Evolutionary conservation across 2,888 invertebrate genomes (phyloP).

Genomic region (Drosophila kambysellisi): DNA sequence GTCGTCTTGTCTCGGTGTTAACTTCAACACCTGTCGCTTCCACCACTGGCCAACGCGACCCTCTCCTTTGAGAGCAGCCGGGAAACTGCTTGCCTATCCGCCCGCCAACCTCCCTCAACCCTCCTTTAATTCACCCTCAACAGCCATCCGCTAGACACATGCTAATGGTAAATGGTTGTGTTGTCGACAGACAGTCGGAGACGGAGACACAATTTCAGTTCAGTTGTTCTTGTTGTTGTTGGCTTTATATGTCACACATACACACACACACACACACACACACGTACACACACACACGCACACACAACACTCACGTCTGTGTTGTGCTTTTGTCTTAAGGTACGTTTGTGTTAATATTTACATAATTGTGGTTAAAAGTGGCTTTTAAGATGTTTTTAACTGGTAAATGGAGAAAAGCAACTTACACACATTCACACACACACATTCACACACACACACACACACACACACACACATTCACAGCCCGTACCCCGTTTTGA

Average conservation of each 20-base stretch:
- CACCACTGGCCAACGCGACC: neutral
- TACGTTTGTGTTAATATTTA: conserved; percentile 77
- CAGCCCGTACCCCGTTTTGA: neutral
- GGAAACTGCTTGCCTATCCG: neutral
- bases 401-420: conserved; percentile 56
- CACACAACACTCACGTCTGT: neutral
- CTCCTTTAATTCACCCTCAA: neutral
- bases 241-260: conserved; percentile 21
- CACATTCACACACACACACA: neutral
- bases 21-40: conserved; percentile 57
- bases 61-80: neutral
- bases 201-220: conserved; percentile 37
- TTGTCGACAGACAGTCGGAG: conserved; percentile 71
- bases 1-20: conserved; percentile 43
- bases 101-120: conserved; percentile 1
- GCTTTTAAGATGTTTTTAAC: conserved; percentile 82
- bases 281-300: neutral
- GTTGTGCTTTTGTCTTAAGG: conserved; percentile 61
- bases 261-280: conserved; percentile 4
- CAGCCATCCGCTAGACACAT: conserved; percentile 56
- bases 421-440: conserved; percentile 13
- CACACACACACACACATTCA: neutral
- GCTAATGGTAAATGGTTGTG: conserved; percentile 78
- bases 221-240: conserved; percentile 24
- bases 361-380: conserved; percentile 80